A percentile compares a stretch with the other conserved stretches of the same genome.
Evolutionary conservation across 2,888 invertebrate genomes (phyloP).

Genomic region (Bellardia bayeri): DNA sequence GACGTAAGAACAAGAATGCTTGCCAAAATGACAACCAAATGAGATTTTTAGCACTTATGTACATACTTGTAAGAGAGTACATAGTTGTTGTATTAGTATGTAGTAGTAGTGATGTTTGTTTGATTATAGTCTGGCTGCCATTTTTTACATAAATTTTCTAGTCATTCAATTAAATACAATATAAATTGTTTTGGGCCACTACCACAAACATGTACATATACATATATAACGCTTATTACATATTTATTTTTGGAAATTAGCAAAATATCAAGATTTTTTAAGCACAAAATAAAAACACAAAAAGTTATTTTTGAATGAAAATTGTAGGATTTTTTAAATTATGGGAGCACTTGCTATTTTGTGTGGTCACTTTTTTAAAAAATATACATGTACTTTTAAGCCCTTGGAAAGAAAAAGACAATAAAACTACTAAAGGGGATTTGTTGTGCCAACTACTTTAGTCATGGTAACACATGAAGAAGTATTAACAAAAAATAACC

Average conservation of each 20-base stretch:
- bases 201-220: constrained; percentile 25
- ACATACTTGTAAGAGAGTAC: constrained; percentile 28
- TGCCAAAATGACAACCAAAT: constrained; percentile 70
- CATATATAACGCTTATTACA: not conserved
- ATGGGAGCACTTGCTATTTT: constrained; percentile 43
- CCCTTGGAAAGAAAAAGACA: constrained; percentile 20
- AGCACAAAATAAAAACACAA: constrained; percentile 4
- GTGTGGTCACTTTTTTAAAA: constrained; percentile 18
- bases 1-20: constrained; percentile 52
- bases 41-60: constrained; percentile 69
- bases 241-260: constrained; percentile 82
- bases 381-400: constrained; percentile 13
- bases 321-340: not conserved
- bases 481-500: constrained; percentile 26
- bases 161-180: constrained; percentile 31
- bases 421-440: constrained; percentile 15
- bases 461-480: constrained; percentile 75
- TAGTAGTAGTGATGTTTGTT: constrained; percentile 1
- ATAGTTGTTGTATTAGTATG: constrained; percentile 23
- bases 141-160: constrained; percentile 40
- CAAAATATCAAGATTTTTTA: constrained; percentile 75
- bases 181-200: constrained; percentile 50
- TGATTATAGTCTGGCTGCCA: constrained; percentile 38
- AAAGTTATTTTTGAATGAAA: constrained; percentile 58
- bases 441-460: constrained; percentile 76